Conservation (phyloP, 2,888 invertebrate genomes). For the Sisyra nigra region DNA sequence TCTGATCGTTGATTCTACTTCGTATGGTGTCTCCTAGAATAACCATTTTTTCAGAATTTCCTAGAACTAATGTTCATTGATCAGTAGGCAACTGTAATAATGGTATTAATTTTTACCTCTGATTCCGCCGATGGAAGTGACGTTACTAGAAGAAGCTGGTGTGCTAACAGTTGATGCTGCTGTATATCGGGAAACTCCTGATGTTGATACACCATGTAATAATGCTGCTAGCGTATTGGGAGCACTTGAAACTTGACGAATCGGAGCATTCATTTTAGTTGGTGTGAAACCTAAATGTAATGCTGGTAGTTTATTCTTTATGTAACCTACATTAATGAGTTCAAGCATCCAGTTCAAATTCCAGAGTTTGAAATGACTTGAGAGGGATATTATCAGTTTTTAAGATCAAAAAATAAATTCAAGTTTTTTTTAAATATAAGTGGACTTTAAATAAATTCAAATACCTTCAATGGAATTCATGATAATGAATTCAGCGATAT, state of each 20-base stretch:
- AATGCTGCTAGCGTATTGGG: conserved; percentile 16
- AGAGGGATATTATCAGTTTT: too few species aligned
- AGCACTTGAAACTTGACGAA: neutral
- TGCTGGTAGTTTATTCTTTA: too few species aligned
- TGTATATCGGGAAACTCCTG: conserved; percentile 13
- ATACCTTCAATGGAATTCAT: too few species aligned
- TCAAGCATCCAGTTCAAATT: too few species aligned
- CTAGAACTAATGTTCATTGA: neutral
- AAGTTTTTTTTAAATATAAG: too few species aligned
- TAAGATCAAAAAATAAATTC: too few species aligned
- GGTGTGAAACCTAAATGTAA: neutral
- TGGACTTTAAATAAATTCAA: too few species aligned
- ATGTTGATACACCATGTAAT: conserved; percentile 17
- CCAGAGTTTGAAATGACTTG: too few species aligned
- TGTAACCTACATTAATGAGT: too few species aligned
- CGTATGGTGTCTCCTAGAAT: conserved; percentile 3
- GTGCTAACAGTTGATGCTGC: neutral
- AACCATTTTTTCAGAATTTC: conserved; percentile 8
- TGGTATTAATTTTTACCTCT: conserved; percentile 4
- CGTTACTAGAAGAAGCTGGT: neutral
- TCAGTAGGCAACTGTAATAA: too few species aligned
- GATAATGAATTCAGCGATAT: too few species aligned
- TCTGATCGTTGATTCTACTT: too few species aligned
- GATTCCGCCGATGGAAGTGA: neutral
- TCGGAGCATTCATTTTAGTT: neutral